Evolutionary conservation across 2,113 vertebrate species (phyloP).

Genomic region (Leucoraja erinaceus): DNA sequence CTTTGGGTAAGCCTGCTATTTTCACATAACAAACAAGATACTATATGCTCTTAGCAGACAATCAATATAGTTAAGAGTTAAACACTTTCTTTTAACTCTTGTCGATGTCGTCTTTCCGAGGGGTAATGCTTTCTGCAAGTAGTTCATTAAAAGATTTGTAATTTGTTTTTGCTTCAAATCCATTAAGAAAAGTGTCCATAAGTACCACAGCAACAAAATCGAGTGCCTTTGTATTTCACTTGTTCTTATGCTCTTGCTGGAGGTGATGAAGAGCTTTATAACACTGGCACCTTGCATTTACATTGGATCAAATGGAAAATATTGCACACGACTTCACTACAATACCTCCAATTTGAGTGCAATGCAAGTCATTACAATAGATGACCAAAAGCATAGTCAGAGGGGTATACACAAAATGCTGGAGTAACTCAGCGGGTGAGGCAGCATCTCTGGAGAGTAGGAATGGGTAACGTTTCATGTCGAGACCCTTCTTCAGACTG

Average conservation of each 20-base stretch:
- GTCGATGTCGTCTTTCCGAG: conserved; percentile 19
- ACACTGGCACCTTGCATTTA: not conserved
- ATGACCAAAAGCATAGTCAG: not conserved
- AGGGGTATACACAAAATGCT: too few species aligned
- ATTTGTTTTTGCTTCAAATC: conserved; percentile 6
- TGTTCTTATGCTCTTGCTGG: not conserved
- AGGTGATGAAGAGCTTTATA: not conserved
- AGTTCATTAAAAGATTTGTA: conserved; percentile 35
- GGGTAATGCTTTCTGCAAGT: conserved; percentile 1
- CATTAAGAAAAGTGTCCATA: conserved; percentile 30
- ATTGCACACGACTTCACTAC: not conserved
- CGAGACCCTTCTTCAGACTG: too few species aligned
- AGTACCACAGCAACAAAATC: not conserved
- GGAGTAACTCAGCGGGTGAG: too few species aligned
- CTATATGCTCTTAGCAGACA: conserved; percentile 14
- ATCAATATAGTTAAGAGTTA: conserved; percentile 35
- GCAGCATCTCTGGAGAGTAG: too few species aligned
- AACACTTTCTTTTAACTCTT: conserved; percentile 29
- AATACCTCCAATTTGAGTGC: not conserved
- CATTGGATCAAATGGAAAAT: not conserved
- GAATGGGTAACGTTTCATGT: too few species aligned
- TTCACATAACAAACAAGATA: not conserved
- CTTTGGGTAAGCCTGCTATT: conserved; percentile 8
- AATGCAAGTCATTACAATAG: not conserved
- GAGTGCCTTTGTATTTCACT: not conserved